Evolutionary conservation across 2,113 vertebrate species (phyloP), one percentile per base, ranked within the genome.

Genomic region (Cichladusa arquata): DNA sequence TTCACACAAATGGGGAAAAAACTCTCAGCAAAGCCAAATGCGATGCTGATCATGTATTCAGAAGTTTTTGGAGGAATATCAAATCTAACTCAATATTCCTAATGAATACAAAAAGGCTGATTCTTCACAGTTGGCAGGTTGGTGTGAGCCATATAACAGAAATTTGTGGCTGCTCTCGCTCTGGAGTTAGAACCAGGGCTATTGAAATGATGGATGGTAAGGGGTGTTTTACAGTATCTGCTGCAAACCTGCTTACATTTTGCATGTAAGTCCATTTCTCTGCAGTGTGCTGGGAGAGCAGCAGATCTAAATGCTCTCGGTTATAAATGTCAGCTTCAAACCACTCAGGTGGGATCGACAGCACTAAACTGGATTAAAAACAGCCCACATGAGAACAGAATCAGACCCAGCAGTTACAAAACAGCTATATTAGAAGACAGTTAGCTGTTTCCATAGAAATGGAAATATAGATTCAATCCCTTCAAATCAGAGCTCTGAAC

Each of bases 361-460:
- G 53, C 2, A 2, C 47, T 67, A 71, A 82, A 56, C 64, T 73
- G 83, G 51, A 79, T 95, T 88, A 60, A 91, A 96, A 94, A 83
- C 82, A 90, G 83, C 83, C 76, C 91, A 67, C 64, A 56, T 70
- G 82, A 93, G 94, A 86, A 92, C 47, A 58, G 26, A 95, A 86
- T 81, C 67, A 88, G 91, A 88, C 83, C 76, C 80, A 86, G 86
- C 19, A 86, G 77, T 44, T 88, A 92, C 38, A 93, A 74, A 92
- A 42, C 95, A 95, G 76, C 91, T 93, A 81, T 83, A 84, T 88
- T 93, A 94, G 91, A 93, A 92, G 67, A 83, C 10, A 19, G 58
- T 90, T 90, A 92, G 72, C 83, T 71, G 96, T 96, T 97, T 93
- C 94, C 95, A 97, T 96, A 96, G 95, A 95, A 97, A 97, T 95